phyloP scores from a whole-genome alignment of 2,797 vertebrate species.

The Clarias fuscus region DNA sequence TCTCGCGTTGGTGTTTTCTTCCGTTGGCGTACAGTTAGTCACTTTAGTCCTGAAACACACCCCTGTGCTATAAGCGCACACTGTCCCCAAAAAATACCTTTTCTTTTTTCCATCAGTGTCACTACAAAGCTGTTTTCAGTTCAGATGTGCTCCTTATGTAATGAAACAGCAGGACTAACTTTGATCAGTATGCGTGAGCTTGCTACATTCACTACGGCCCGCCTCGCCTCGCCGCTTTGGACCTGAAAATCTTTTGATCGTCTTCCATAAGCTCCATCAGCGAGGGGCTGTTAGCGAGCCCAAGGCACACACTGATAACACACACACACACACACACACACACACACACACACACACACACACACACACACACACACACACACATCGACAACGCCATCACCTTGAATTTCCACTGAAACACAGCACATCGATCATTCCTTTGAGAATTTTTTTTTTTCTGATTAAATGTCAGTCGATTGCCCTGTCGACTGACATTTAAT shows the following conservation, averaged over 20 bases:
- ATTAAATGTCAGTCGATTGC: background rate
- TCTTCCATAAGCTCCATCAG: slow-evolving; percentile 15
- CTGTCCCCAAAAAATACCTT: background rate
- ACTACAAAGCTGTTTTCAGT: background rate
- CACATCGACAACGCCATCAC: background rate
- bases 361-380: background rate
- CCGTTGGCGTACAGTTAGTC: background rate
- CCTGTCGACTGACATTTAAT: too few relatives aligned
- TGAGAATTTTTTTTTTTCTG: background rate
- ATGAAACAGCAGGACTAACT: slow-evolving; percentile 27
- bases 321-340: background rate
- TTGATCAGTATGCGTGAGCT: slow-evolving; percentile 19
- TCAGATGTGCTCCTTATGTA: background rate
- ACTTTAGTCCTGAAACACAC: background rate
- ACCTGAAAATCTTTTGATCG: slow-evolving; percentile 19
- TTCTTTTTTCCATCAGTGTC: background rate
- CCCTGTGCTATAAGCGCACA: background rate
- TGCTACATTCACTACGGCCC: background rate
- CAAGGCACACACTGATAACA: background rate
- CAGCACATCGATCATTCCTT: background rate
- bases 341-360: background rate
- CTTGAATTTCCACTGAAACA: background rate
- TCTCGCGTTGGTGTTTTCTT: background rate
- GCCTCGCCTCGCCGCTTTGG: background rate
- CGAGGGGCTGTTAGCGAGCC: background rate